Evolutionary conservation across 1,140 invertebrate genomes (phyloP).

Genomic region (Plectrocnemia conspersa): DNA sequence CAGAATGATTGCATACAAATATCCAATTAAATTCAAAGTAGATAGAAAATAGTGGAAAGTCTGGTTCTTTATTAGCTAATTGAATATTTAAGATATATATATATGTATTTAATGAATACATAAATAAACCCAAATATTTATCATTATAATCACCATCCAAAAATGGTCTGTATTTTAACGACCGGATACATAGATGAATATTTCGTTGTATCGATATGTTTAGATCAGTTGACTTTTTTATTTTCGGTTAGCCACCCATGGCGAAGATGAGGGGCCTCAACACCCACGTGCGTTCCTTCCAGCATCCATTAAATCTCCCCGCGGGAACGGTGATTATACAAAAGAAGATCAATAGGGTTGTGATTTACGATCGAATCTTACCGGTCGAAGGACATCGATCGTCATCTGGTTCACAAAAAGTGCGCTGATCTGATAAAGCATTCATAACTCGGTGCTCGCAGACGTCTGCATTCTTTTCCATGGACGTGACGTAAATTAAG

Average conservation of each 20-base stretch:
- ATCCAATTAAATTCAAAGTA: no score
- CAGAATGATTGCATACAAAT: no score
- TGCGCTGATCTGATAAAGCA: constrained; percentile 2
- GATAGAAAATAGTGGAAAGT: no score
- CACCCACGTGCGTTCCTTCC: constrained; percentile 6
- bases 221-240: background rate
- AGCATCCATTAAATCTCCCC: constrained; percentile 1
- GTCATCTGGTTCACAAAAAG: background rate
- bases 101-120: no score
- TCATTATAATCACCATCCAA: no score
- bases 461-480: background rate
- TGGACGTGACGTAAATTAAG: no score
- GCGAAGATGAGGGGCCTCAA: constrained; percentile 1
- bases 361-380: background rate
- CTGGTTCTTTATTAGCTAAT: no score
- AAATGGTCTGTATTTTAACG: no score
- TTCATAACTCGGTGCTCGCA: background rate
- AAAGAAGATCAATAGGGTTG: background rate
- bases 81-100: no score
- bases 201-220: constrained; percentile 2
- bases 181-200: no score
- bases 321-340: background rate
- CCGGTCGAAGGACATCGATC: background rate
- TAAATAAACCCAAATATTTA: no score
- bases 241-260: constrained; percentile 9